Conservation (phyloP, 2,113 vertebrate genomes). For the Apodemus speciosus region DNA sequence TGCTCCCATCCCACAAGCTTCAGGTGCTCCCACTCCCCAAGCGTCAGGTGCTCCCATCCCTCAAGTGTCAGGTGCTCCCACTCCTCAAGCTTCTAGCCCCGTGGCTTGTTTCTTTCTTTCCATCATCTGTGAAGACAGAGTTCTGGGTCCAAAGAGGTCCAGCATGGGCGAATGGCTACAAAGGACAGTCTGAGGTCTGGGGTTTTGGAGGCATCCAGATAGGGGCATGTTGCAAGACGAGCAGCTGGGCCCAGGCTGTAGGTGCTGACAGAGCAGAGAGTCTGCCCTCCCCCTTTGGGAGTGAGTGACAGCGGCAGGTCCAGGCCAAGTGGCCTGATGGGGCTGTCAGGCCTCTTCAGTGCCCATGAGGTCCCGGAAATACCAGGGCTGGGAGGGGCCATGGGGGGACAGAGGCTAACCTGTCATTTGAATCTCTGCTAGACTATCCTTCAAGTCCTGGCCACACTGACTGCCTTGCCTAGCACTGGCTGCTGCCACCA, state of each 20-base stretch:
- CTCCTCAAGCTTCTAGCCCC: background rate
- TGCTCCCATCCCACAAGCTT: background rate
- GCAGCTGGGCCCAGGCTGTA: constrained; percentile 71
- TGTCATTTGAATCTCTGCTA: constrained; percentile 46
- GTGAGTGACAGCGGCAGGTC: constrained; percentile 79
- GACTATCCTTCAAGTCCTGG: background rate
- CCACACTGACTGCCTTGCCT: background rate
- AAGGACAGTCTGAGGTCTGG: background rate
- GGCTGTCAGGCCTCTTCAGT: constrained; percentile 64
- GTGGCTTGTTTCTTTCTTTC: background rate
- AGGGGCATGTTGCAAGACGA: constrained; percentile 39
- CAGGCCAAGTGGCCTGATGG: constrained; percentile 55
- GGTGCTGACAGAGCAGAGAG: constrained; percentile 65
- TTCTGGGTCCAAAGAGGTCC: background rate
- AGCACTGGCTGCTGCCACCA: background rate
- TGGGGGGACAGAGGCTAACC: background rate
- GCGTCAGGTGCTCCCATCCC: background rate
- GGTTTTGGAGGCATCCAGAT: constrained; percentile 40
- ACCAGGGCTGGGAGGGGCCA: constrained; percentile 45
- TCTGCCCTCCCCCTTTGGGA: constrained; percentile 46
- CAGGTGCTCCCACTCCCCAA: background rate
- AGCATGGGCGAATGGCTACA: background rate
- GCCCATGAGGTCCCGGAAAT: constrained; percentile 65
- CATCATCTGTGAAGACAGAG: background rate
- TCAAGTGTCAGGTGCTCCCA: background rate